Percentiles rank a stretch among this genome's conserved stretches.
These are phyloP conservation scores for Meteorus cinctellus DNA, from an alignment of 2,888 invertebrate species.

Conservation along the genomic window DNA sequence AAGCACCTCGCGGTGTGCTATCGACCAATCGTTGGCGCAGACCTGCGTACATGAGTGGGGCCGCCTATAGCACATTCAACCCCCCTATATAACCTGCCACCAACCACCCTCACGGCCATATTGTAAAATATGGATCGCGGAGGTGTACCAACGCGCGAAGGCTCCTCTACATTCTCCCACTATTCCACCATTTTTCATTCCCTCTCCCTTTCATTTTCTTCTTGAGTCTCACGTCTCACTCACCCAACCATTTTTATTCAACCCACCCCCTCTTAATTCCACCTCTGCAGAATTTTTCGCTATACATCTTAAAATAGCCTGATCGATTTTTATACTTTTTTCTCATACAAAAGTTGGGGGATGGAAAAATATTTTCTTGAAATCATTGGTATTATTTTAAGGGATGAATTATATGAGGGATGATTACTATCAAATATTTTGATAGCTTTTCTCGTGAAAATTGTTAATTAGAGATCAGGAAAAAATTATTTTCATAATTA, in stretches of 20 bases:
- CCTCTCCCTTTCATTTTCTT: constrained; percentile 38
- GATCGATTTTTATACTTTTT: constrained; percentile 4
- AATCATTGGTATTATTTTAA: neutral
- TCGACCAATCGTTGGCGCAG: constrained; percentile 72
- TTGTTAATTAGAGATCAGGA: too few relatives aligned
- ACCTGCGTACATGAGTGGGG: constrained; percentile 71
- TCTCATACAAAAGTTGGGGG: neutral
- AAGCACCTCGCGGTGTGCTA: constrained; percentile 60
- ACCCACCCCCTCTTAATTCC: constrained; percentile 29
- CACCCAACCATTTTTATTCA: constrained; percentile 41
- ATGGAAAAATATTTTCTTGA: neutral
- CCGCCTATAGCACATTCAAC: constrained; percentile 61
- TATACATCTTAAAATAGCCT: neutral
- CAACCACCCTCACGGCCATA: constrained; percentile 64
- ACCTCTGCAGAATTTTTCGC: constrained; percentile 25
- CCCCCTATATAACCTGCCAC: constrained; percentile 65
- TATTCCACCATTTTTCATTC: constrained; percentile 33
- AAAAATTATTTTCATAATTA: neutral
- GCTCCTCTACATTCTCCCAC: constrained; percentile 47
- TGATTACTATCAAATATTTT: neutral
- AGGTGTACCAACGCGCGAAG: constrained; percentile 65
- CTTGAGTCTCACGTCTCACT: constrained; percentile 45
- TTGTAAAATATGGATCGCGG: constrained; percentile 73
- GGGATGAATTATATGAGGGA: neutral
- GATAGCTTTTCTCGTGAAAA: too few relatives aligned